Percentiles rank a stretch among this genome's conserved stretches.
These are phyloP conservation scores for Stylophora pistillata DNA, from an alignment of 64 coral and sea anemone genomes.

Conservation along the genomic window DNA sequence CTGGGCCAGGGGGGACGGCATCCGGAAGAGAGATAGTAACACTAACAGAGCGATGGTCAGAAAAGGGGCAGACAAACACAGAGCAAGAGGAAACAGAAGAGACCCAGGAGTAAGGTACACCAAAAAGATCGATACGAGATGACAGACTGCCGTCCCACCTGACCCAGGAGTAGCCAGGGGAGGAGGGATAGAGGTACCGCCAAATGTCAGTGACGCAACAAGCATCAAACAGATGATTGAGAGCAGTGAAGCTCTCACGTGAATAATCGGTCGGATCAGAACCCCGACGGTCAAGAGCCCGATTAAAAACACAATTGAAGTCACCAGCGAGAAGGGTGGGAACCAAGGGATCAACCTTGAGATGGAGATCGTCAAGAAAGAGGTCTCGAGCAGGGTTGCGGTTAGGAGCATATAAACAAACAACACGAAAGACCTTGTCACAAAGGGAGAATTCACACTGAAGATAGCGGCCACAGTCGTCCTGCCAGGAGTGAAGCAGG, in stretches of 20 bases:
- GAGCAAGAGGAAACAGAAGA: neutral
- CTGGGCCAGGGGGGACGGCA: neutral
- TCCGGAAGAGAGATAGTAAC: neutral
- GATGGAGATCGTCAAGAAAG: too few species aligned
- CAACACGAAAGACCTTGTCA: too few species aligned
- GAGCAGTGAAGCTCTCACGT: too few species aligned
- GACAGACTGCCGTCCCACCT: neutral
- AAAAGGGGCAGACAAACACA: slow-evolving; percentile 21
- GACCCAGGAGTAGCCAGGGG: neutral
- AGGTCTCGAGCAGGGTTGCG: too few species aligned
- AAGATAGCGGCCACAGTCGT: neutral
- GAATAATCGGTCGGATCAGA: too few species aligned
- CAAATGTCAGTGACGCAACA: neutral
- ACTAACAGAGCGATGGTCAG: slow-evolving; percentile 37
- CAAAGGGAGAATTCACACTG: too few species aligned
- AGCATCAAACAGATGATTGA: neutral
- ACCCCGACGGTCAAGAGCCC: neutral
- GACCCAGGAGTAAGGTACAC: neutral
- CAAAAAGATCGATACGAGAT: neutral
- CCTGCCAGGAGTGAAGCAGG: neutral
- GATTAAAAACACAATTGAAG: too few species aligned
- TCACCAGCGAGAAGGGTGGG: too few species aligned
- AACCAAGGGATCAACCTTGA: too few species aligned
- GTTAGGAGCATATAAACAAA: too few species aligned
- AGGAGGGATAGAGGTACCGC: neutral